Base-by-base conservation (phyloP, 2,888 invertebrate species). In the Kryphioiulus occultus region DNA sequence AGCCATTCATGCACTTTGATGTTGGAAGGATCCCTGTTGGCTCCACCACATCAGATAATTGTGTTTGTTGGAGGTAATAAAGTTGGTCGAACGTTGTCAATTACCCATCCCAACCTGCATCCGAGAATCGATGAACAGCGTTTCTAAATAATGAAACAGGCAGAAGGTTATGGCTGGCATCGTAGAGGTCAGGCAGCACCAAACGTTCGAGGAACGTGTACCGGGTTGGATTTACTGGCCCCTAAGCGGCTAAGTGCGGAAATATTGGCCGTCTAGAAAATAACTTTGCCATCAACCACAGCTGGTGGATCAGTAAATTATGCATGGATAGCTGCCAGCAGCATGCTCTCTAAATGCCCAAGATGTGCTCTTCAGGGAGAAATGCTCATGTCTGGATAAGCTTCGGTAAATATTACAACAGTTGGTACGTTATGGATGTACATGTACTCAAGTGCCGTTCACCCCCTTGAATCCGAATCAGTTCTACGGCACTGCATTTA, bases 81-180 rank as follows among this genome's bases (percentile, higher is more conserved):
- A 53, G 53, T 53, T 53, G 53, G 53, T 53, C n/a, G 17, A 53
- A 53, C n/a, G 53, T 53, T 53, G 53, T 53, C 53, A 53, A 53
- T 53, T 53, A n/a, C 53, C 53, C n/a, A 53, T n/a, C 53, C 53
- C 53, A 19, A 53, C 53, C 53, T 53, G 17, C 3, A 53, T 53
- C 53, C 53, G 53, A 53, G 53, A 19, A 53, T 53, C 53, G 53
- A 53, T 53, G 17, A 17, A 17, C n/a, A 53, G 53, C 53, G 17
- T 53, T 53, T 53, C 53, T 53, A 53, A 53, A 53, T 53, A 53
- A 53, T 53, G 53, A 53, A 53, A 53, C n/a, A n/a, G 53, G 53
- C 53, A 19, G 53, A 19, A 19, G 53, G 53, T 53, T 53, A 53
- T 53, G 53, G n/a, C n/a, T 53, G 53, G 53, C 53, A 19, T 7